Evolutionary conservation across 2,888 invertebrate species (phyloP), one percentile per base, ranked within the genome.

Genomic region (Lottia scabra): DNA sequence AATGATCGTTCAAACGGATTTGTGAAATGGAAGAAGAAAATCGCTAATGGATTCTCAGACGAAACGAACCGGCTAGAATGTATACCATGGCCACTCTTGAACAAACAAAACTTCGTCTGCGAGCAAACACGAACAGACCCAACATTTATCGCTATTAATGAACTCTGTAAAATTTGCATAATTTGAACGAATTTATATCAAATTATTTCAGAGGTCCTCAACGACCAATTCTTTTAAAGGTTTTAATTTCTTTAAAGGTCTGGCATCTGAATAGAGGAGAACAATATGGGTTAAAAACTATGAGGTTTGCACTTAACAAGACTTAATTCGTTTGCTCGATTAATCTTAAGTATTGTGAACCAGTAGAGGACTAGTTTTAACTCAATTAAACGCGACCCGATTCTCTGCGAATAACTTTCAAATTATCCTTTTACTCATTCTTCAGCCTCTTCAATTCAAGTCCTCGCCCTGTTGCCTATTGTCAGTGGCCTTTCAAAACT

Each of bases 241-340:
- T 65, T 65, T 70, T 70, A 65, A 65, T 70, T 70, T 68, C 65
- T 56, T n/a, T 65, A 26, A n/a, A 65, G 56, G 43, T 62, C 26
- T 56, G 56, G 43, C 63, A 38, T 62, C 68, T 56, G 19, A 56
- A 56, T 56, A 56, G 23, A 19, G 19, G 56, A 19, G 19, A 23
- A 56, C 56, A 56, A 56, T 56, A 23, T 56, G 56, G 56, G 56
- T 56, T 56, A 56, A 56, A 56, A 56, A 56, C 56, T 56, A 19
- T 23, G 23, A 19, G 56, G 56, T 23, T 56, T 56, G 56, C 66
- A 65, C 65, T 70, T 70, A 65, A 70, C 26, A 56, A 65, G 70
- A 66, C 56, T 70, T 70, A 70, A 70, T 65, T 66, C 70, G 70
- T 70, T 65, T 70, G 70, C 70, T 70, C 48, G 70, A 70, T 70